Conservation (phyloP, 2,888 invertebrate genomes). For the Trichogramma dendrolimi region DNA sequence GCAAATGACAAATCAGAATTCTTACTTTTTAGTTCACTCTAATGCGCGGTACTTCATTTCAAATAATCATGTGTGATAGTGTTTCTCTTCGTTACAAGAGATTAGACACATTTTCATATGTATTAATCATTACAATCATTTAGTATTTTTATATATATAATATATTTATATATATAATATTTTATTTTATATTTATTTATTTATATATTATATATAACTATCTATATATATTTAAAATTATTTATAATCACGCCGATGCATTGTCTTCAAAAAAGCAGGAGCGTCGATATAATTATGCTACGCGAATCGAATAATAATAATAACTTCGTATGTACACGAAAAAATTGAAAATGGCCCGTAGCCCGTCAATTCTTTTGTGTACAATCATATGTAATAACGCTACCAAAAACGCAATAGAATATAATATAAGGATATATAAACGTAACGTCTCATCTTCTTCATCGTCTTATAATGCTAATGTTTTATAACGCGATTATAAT, state of each 20-base stretch:
- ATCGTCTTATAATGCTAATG: conserved; percentile 4
- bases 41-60: conserved; percentile 8
- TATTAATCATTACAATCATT: conserved; percentile 32
- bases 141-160: conserved; percentile 26
- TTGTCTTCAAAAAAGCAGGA: conserved; percentile 37
- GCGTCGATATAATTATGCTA: conserved; percentile 27
- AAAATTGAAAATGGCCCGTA: not conserved
- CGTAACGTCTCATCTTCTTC: conserved; percentile 17
- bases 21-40: conserved; percentile 29
- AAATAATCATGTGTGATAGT: conserved; percentile 27
- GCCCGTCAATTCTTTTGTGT: conserved; percentile 7
- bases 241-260: conserved; percentile 48
- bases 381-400: conserved; percentile 4
- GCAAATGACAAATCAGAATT: conserved; percentile 46
- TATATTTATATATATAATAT: conserved; percentile 27
- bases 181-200: conserved; percentile 34
- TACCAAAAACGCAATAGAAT: conserved; percentile 22
- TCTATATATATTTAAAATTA: conserved; percentile 39
- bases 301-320: conserved; percentile 17
- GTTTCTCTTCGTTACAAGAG: conserved; percentile 32
- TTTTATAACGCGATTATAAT: conserved; percentile 24
- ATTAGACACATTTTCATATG: conserved; percentile 33
- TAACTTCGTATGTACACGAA: not conserved
- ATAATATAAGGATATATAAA: conserved; percentile 25
- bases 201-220: conserved; percentile 40